phyloP scores from a whole-genome alignment of 1,140 invertebrate genomes.

The Riptortus pedestris region DNA sequence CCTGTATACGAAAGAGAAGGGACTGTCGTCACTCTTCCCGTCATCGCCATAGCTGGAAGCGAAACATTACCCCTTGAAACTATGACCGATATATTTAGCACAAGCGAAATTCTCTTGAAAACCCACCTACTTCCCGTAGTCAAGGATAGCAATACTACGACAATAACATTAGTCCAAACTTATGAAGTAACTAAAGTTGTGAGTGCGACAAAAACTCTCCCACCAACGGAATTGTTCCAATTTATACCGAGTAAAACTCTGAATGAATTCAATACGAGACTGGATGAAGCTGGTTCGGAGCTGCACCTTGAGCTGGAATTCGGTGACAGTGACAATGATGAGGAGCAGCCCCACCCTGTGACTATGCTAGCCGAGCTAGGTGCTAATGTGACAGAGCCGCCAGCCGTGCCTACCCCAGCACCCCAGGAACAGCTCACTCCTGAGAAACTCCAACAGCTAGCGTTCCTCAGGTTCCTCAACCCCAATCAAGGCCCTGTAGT shows the following conservation, averaged over 20 bases:
- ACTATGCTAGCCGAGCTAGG: conserved; percentile 25
- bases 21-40: conserved; percentile 67
- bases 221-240: conserved; percentile 74
- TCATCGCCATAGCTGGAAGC: conserved; percentile 58
- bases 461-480: conserved; percentile 57
- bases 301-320: conserved; percentile 73
- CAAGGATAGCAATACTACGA: conserved; percentile 56
- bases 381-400: conserved; percentile 26
- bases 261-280: conserved; percentile 74
- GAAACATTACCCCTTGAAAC: conserved; percentile 75
- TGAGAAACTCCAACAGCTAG: conserved; percentile 63
- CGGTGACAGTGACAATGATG: conserved; percentile 54
- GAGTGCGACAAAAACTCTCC: conserved; percentile 75
- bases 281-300: conserved; percentile 80
- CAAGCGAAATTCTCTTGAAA: conserved; percentile 73
- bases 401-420: conserved; percentile 37
- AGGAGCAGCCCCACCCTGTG: conserved; percentile 39
- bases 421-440: conserved; percentile 41
- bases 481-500: conserved; percentile 55
- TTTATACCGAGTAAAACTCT: conserved; percentile 76
- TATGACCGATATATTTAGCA: conserved; percentile 80
- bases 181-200: conserved; percentile 76
- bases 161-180: conserved; percentile 72
- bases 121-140: conserved; percentile 76
- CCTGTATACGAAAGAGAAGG: conserved; percentile 52